phyloP scores from a whole-genome alignment of 2,888 invertebrate species.

The Hypomecis atomaria region DNA sequence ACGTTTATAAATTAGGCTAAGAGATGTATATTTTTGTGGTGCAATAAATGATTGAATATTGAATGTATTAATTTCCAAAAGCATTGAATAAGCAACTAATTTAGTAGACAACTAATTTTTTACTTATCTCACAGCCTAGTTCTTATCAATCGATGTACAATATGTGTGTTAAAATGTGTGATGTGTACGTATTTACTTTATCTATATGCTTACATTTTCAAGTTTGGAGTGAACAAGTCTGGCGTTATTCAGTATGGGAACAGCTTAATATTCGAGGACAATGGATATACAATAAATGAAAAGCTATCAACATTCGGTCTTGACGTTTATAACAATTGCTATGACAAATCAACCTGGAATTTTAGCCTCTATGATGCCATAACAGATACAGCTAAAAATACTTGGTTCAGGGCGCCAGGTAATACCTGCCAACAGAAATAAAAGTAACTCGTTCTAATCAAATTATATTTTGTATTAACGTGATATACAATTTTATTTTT shows the following conservation, averaged over 20 bases:
- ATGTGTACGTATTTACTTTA: no score
- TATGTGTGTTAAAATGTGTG: no score
- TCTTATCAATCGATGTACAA: no score
- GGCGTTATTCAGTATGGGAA: constrained; percentile 83
- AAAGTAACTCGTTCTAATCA: background rate
- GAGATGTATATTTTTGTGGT: no score
- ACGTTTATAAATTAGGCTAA: no score
- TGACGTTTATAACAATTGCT: constrained; percentile 55
- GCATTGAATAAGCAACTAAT: no score
- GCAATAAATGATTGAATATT: no score
- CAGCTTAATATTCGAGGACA: constrained; percentile 73
- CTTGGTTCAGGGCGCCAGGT: constrained; percentile 67
- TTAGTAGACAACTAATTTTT: no score
- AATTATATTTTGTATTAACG: background rate
- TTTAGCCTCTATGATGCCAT: constrained; percentile 51
- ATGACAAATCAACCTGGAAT: constrained; percentile 56
- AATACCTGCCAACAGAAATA: constrained; percentile 4
- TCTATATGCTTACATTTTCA: constrained; percentile 4
- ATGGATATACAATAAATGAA: constrained; percentile 69
- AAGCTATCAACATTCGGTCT: constrained; percentile 40
- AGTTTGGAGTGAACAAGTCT: constrained; percentile 64
- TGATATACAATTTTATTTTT: background rate
- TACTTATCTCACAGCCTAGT: no score
- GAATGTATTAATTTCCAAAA: no score
- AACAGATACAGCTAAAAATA: constrained; percentile 67